phyloP scores from a whole-genome alignment of 2,797 vertebrate species.

The Sebastes cheni region DNA sequence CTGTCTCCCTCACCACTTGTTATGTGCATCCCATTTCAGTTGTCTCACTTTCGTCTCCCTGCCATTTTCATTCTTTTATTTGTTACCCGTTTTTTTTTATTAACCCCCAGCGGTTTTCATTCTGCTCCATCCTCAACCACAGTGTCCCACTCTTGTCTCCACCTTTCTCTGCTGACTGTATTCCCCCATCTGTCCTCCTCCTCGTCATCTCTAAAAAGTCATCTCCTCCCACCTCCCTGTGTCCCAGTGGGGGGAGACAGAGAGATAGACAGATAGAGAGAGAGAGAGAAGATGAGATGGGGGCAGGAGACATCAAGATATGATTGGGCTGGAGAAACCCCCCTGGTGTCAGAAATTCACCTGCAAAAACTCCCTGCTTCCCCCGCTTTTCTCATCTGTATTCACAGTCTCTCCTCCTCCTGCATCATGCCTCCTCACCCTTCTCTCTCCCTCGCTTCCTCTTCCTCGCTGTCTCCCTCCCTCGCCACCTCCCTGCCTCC shows the following conservation, averaged over 20 bases:
- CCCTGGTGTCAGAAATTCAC: slow-evolving; percentile 81
- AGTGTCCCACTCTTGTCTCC: slow-evolving; percentile 44
- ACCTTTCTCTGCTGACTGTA: slow-evolving; percentile 57
- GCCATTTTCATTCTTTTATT: slow-evolving; percentile 31
- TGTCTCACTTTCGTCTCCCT: slow-evolving; percentile 36
- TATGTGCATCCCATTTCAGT: slow-evolving; percentile 48
- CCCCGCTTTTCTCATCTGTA: slow-evolving; percentile 82
- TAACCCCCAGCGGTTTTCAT: slow-evolving; percentile 25
- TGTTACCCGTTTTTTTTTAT: slow-evolving; percentile 14
- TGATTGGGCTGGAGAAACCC: slow-evolving; percentile 78
- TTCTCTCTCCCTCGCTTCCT: slow-evolving; percentile 35
- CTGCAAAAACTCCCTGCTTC: slow-evolving; percentile 77
- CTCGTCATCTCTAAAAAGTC: slow-evolving; percentile 73
- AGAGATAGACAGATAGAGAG: not conserved
- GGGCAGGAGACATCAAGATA: slow-evolving; percentile 55
- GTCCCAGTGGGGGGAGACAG: slow-evolving; percentile 51
- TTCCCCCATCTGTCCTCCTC: slow-evolving; percentile 67
- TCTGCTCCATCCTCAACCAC: slow-evolving; percentile 32
- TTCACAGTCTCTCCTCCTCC: slow-evolving; percentile 71
- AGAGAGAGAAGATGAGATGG: slow-evolving; percentile 42
- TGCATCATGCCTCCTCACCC: slow-evolving; percentile 65
- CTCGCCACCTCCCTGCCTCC: slow-evolving; percentile 41
- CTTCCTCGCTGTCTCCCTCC: slow-evolving; percentile 16
- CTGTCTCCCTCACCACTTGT: slow-evolving; percentile 33
- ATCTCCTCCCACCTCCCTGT: slow-evolving; percentile 68